phyloP scores from a whole-genome alignment of 2,888 invertebrate genomes.

The Lycia hirtaria region DNA sequence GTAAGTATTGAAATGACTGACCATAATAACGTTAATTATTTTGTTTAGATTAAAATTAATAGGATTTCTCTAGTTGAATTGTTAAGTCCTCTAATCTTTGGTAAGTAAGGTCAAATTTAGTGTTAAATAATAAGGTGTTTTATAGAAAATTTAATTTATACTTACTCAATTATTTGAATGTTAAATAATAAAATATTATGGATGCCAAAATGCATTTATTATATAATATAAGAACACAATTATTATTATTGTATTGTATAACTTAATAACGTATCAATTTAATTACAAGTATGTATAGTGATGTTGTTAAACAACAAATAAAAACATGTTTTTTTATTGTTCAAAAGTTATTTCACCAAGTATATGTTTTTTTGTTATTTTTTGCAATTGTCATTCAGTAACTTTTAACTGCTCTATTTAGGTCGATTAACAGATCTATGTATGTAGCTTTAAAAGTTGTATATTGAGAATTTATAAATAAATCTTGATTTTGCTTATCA shows the following conservation, averaged over 20 bases:
- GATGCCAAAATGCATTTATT: constrained; percentile 15
- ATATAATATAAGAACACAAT: constrained; percentile 6
- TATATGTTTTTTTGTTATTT: not conserved
- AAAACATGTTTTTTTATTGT: not conserved
- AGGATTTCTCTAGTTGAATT: constrained; percentile 36
- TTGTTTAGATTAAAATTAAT: constrained; percentile 53
- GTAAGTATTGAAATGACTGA: constrained; percentile 70
- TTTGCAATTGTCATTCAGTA: not conserved
- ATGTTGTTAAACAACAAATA: constrained; percentile 38
- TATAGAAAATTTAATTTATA: constrained; percentile 20
- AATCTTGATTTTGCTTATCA: not conserved
- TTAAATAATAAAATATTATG: constrained; percentile 12
- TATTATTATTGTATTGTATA: constrained; percentile 15
- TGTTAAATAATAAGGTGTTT: constrained; percentile 19
- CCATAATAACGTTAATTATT: constrained; percentile 71
- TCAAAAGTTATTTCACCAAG: not conserved
- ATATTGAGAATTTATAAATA: not conserved
- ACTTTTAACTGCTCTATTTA: too few species aligned
- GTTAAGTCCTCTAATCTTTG: constrained; percentile 29
- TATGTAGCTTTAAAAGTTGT: too few species aligned
- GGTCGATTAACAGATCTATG: too few species aligned
- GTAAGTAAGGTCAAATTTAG: constrained; percentile 28
- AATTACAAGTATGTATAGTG: constrained; percentile 15
- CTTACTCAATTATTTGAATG: constrained; percentile 13
- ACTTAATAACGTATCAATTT: constrained; percentile 27